Base-by-base conservation (phyloP, 2,888 invertebrate species). In the Liodrosophila aerea region DNA sequence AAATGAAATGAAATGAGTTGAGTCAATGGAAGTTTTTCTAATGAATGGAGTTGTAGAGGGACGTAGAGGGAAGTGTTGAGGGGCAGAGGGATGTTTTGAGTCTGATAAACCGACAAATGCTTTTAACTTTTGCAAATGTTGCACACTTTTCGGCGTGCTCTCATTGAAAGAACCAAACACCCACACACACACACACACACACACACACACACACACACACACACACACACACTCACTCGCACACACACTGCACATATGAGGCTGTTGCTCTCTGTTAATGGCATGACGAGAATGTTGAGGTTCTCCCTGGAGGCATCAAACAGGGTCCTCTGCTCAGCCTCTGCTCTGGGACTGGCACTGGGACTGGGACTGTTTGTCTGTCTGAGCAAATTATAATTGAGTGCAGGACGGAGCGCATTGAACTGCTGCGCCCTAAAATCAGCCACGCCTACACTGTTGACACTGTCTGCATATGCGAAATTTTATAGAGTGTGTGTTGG, bases 371-470 rank as follows among this genome's bases (percentile, higher is more conserved):
- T 59, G 61, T 73, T 45, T 73, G 69, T 59, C 80, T 64, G 80
- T 59, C 76, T 76, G 65, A 29, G 64, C 76, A 85, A 85, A 85
- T 82, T 71, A 77, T 78, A 78, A 78, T 85, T 78, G 85, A 78
- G 78, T 82, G 85, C 83, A 69, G 56, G 60, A 60, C 58, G 69
- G n/a, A 77, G 85, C 85, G 59, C 85, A 85, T 78, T 78, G 78
- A 78, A 78, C 77, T 74, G 73, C 5, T 56, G 59, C 46, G 5
- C 15, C 22, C 53, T 30, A 30, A 53, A 53, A 51, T 61, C 68
- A 50, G 57, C 51, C 50, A 67, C 43, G 44, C 51, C 68, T n/a
- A n/a, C 39, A 22, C 33, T n/a, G 34, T 11, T 12, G 27, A 9
- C 45, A 43, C 33, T 11, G 12, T 7, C 22, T 18, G n/a, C 9